Evolutionary conservation across 2,888 invertebrate species (phyloP), one percentile per base, ranked within the genome.

Genomic region (Clitarchus hookeri): DNA sequence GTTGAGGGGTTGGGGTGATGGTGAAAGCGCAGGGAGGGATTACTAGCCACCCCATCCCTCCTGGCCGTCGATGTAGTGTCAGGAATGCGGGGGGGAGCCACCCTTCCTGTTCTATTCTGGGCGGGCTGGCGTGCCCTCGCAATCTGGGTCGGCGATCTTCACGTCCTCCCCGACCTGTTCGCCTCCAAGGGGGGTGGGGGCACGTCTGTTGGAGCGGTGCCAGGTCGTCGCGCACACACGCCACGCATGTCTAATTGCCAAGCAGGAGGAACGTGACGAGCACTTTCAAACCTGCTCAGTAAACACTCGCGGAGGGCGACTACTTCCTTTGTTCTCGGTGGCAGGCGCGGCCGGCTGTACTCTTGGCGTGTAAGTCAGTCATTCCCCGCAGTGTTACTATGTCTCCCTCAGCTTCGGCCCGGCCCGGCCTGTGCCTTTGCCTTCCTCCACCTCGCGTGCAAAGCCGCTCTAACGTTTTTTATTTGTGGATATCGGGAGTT

Each of bases 101-200:
- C 65, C 65, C 65, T 65, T 65, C 65, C 65, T 65, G 65, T 65
- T 65, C 65, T 65, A 65, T 65, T 65, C 65, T 65, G 65, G n/a
- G 65, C 19, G 65, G 65, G 23, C 13, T 65, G 65, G 65, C n/a
- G 65, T 19, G 65, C 65, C 65, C 65, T 65, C 83, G 26, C 54
- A 54, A 85, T 85, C 85, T 85, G 65, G 85, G 85, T 85, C 85
- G 85, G 44, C 54, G 84, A 84, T 84, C 84, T 84, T 77, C 78
- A 78, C 78, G 27, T 84, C 78, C 36, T 84, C 65, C 65, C 19
- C 65, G 65, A 65, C 65, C 65, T 65, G 65, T 65, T 6, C 65
- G 65, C 23, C 0, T 11, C 79, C 36, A 26, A 13, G 26, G 13
- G 88, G 89, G 89, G 87, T 86, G 88, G 83, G 36, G 83, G 23